Percentiles rank a stretch among this genome's conserved stretches.
These are phyloP conservation scores for Choloepus didactylus DNA, from an alignment of 2,797 vertebrate species.

Conservation along the genomic window DNA sequence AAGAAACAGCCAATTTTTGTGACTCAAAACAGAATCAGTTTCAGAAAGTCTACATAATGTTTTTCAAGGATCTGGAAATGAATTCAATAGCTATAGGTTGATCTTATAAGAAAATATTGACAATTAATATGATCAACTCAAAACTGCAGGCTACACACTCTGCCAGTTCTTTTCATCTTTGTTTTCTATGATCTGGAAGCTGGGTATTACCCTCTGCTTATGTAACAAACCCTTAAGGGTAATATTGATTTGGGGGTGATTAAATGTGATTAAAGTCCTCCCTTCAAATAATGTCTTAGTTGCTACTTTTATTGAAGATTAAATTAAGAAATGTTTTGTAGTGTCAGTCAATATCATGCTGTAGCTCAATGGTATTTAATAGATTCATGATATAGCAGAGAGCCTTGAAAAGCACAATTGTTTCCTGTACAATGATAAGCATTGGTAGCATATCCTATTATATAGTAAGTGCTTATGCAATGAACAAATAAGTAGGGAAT, in stretches of 20 bases:
- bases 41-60: background rate
- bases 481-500: background rate
- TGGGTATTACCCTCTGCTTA: background rate
- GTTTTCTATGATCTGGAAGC: background rate
- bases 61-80: background rate
- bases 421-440: background rate
- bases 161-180: background rate
- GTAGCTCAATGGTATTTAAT: background rate
- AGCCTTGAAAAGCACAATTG: background rate
- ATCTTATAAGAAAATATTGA: background rate
- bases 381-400: background rate
- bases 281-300: background rate
- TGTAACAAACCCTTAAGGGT: background rate
- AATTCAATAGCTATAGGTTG: background rate
- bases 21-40: slow-evolving; percentile 29
- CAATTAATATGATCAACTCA: background rate
- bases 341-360: background rate
- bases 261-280: background rate
- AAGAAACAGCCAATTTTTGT: background rate
- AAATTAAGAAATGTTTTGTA: slow-evolving; percentile 40
- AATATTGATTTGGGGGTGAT: background rate
- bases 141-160: background rate
- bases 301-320: slow-evolving; percentile 7
- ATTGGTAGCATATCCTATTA: background rate
- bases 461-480: background rate